Evolutionary conservation across 2,888 invertebrate genomes (phyloP).

Genomic region (Norana najaformis): DNA sequence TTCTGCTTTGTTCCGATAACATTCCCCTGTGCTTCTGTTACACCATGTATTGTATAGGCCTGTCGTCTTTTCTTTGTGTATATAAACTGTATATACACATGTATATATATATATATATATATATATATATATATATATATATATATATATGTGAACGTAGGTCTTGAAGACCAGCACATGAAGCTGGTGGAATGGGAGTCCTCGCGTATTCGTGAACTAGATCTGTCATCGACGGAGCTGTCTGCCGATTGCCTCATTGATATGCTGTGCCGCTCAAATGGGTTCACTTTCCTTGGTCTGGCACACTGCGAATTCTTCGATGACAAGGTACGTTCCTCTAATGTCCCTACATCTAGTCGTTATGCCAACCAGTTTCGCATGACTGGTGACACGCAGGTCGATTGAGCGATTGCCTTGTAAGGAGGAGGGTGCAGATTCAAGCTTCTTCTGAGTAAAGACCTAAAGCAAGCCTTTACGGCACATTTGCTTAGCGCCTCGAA

Average conservation of each 20-base stretch:
- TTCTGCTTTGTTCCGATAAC: neutral
- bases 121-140: neutral
- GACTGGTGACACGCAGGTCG: no score
- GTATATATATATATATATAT: neutral
- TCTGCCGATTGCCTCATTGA: conserved; percentile 90
- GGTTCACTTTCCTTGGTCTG: conserved; percentile 80
- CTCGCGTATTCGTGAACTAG: conserved; percentile 85
- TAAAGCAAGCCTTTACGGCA: no score
- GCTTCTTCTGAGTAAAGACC: no score
- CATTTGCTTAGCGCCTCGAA: no score
- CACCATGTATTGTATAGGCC: no score
- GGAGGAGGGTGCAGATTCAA: no score
- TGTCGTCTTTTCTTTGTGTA: neutral
- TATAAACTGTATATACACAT: neutral
- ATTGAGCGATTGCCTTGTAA: no score
- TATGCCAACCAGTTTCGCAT: no score
- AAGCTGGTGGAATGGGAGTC: conserved; percentile 98
- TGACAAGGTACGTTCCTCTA: conserved; percentile 73
- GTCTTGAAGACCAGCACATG: conserved; percentile 85
- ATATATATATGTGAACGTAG: conserved; percentile 65
- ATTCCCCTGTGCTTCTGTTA: neutral
- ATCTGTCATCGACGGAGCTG: conserved; percentile 94
- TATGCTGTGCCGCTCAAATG: conserved; percentile 83
- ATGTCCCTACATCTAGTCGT: no score
- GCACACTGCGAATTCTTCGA: conserved; percentile 97